A percentile compares a stretch with the other conserved stretches of the same genome.
Conservation (phyloP, 2,797 vertebrate genomes). For the Gymnocypris eckloni region DNA sequence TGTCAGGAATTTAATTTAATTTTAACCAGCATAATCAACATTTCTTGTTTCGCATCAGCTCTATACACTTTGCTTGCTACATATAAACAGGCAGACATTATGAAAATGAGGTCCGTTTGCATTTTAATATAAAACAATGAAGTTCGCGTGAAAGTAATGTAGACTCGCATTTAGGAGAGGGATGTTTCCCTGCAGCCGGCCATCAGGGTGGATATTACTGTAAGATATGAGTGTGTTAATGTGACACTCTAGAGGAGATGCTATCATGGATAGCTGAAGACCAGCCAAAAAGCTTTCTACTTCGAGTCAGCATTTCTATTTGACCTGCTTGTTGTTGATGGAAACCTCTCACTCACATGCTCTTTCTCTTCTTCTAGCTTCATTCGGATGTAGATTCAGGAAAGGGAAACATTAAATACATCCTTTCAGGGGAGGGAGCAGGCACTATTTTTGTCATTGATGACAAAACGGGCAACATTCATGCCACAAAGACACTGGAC, state of each 20-base stretch:
- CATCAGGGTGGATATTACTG: background rate
- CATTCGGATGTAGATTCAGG: conserved; percentile 97
- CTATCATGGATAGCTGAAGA: background rate
- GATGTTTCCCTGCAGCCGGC: background rate
- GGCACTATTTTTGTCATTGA: conserved; percentile 99
- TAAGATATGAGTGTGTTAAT: conserved; percentile 10
- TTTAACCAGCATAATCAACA: conserved; percentile 55
- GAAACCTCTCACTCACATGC: background rate
- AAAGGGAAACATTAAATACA: conserved; percentile 95
- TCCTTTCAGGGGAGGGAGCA: conserved; percentile 97
- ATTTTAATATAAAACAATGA: conserved; percentile 3
- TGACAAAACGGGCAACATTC: conserved; percentile 98
- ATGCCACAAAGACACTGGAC: conserved; percentile 97
- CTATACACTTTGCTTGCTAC: conserved; percentile 2
- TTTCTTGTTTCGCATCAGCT: conserved; percentile 4
- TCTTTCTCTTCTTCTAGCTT: conserved; percentile 78
- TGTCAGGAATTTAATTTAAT: conserved; percentile 59
- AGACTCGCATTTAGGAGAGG: background rate
- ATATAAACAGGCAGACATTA: conserved; percentile 17
- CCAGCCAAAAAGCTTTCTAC: conserved; percentile 31
- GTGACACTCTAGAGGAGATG: background rate
- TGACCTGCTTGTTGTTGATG: background rate
- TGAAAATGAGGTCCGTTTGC: background rate
- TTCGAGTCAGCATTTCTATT: background rate
- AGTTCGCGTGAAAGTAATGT: background rate